Base-by-base conservation (phyloP, 2,113 vertebrate genomes). In the Hypomesus transpacificus region DNA sequence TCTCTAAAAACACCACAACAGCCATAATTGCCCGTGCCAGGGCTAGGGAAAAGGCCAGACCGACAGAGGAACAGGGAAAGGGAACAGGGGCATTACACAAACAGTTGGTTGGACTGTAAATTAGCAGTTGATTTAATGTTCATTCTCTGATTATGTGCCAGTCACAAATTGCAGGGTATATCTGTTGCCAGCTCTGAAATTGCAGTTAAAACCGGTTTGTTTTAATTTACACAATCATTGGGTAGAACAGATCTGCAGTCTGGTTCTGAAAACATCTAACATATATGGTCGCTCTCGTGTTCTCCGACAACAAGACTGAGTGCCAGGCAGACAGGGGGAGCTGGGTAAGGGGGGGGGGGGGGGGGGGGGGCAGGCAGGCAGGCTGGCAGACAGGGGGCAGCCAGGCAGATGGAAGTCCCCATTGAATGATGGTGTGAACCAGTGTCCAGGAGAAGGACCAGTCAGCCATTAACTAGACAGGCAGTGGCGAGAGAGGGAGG, bases 371-470 rank as follows among this genome's bases (percentile, higher is more conserved):
- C 8, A 46, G 39, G 39, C 39, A 46, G 39, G 39, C 7, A 46
- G 9, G 39, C 34, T 7, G 34, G 34, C 34, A 39, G 34, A 8
- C 39, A 46, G 7, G 31, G 7, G 39, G 39, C 39, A 11, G 39
- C 1, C 39, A 46, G 31, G 31, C 31, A 34, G 31, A 46, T 5
- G 39, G 8, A 46, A 13, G 39, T 62, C 66, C 66, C 69, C 52
- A 21, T 64, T 11, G 68, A 31, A 79, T 75, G 69, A 66, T 50
- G 1, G 57, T 53, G 39, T 58, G 67, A 65, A 73, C 82, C 76
- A 80, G 39, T 54, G 67, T 52, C 68, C 63, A 18, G 70, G 61
- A 68, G 68, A 46, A 81, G 70, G 52, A 78, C 67, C 70, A 74
- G 72, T 82, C 70, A 71, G 79, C 60, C 73, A 20, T 4, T 39